phyloP scores from a whole-genome alignment of 2,797 vertebrate genomes.

The Scyliorhinus canicula region DNA sequence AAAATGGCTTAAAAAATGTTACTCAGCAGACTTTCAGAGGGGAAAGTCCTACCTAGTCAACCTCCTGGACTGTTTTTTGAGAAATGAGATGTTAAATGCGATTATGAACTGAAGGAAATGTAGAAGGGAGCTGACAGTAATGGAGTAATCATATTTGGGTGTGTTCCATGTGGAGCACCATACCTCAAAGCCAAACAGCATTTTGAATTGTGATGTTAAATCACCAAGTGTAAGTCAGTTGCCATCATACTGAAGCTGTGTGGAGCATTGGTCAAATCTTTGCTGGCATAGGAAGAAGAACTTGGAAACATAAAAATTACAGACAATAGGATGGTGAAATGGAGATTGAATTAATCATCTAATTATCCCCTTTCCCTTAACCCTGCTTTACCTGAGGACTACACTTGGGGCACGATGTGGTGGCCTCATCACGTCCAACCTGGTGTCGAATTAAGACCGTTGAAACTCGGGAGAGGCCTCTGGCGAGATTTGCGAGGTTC shows the following conservation, averaged over 20 bases:
- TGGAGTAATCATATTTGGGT: not conserved
- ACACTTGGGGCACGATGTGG: not conserved
- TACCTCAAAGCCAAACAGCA: not conserved
- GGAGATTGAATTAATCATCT: not conserved
- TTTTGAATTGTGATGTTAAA: not conserved
- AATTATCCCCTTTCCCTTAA: not conserved
- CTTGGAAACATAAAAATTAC: not conserved
- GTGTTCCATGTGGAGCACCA: not conserved
- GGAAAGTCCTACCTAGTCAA: not conserved
- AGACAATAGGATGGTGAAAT: not conserved
- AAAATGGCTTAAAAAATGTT: not conserved
- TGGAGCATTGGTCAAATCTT: not conserved
- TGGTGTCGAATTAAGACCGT: no score
- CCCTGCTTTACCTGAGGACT: not conserved
- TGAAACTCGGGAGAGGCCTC: no score
- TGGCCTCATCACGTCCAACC: not conserved
- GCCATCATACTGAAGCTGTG: not conserved
- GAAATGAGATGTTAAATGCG: not conserved
- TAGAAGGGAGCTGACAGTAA: not conserved
- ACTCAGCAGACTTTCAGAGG: not conserved
- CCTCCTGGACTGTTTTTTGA: not conserved
- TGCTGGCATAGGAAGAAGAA: not conserved
- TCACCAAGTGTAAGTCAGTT: not conserved
- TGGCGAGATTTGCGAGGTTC: no score
- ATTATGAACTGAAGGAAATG: not conserved